Base-by-base conservation (phyloP, 2,113 vertebrate genomes). In the Atlantisia rogersi region DNA sequence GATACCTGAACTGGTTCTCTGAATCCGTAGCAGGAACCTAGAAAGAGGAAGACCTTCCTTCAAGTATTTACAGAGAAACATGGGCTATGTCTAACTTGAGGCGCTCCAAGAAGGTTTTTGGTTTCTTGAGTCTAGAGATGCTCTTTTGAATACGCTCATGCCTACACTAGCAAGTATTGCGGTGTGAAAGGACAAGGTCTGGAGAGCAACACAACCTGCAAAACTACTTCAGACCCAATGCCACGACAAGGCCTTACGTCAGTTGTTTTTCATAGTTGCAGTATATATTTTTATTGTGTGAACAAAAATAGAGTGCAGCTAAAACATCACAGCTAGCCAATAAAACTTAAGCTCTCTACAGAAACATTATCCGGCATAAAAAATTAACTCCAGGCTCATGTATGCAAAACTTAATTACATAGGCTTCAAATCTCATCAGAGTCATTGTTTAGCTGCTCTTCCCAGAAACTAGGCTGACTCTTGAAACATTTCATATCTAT, bases 391-490 rank as follows among this genome's bases (percentile, higher is more conserved):
- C 21, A 64, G 80, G 48, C 64, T 86, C 42, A 31, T 84, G 31
- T 86, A 75, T 84, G 77, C 40, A 73, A 92, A 97, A 90, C 74
- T 71, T 88, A 79, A 84, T 90, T 81, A 88, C 1, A 6, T n/a
- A 84, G 76, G 64, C 60, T 94, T 93, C 88, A 93, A 63, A 68
- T 86, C 73, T 88, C 79, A 93, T 86, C 74, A 90, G 69, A 84
- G 16, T 80, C 56, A 81, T 90, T 88, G 92, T 92, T 94, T 92
- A 94, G 92, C 60, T 60, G 52, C 39, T 94, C 35, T 88, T 70
- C 65, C 84, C 53, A 88, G 88, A 86, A 88, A 65, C 56, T n/a
- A 62, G 65, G 73, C 56, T 92, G 74, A 40, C 48, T 86, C 69
- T 71, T 63, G 71, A 94, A 93, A 48, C 20, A 26, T 82, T 92